Conservation (phyloP, 2,113 vertebrate genomes). For the Phyllopteryx taeniolatus region DNA sequence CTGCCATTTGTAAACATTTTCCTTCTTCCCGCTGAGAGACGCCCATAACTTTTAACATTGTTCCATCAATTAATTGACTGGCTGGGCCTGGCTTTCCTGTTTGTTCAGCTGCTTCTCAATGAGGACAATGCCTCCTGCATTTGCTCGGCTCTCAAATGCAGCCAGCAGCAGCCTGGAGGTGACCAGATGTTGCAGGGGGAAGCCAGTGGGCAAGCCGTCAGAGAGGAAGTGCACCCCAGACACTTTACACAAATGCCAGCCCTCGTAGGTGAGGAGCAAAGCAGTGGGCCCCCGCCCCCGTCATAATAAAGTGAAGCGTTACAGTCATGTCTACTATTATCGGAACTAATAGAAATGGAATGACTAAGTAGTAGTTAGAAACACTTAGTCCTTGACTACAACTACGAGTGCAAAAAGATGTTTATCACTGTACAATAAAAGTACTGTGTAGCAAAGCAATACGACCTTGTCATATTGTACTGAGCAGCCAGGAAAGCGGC, state of each 20-base stretch:
- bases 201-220: conserved; percentile 15
- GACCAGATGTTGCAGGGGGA: conserved; percentile 51
- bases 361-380: too few species aligned
- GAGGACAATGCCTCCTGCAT: conserved; percentile 54
- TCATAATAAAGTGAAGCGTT: conserved; percentile 25
- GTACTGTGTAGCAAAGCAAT: too few species aligned
- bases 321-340: background rate
- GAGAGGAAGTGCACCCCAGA: conserved; percentile 51
- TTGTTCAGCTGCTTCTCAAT: conserved; percentile 68
- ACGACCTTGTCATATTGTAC: too few species aligned
- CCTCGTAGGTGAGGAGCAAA: conserved; percentile 52
- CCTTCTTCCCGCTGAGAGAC: conserved; percentile 45
- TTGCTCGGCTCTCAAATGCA: conserved; percentile 40
- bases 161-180: conserved; percentile 36
- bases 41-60: conserved; percentile 55
- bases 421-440: too few species aligned
- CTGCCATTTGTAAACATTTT: conserved; percentile 60
- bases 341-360: too few species aligned
- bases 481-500: too few species aligned
- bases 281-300: conserved; percentile 14
- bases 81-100: conserved; percentile 58
- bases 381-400: too few species aligned
- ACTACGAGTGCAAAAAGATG: too few species aligned
- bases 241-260: conserved; percentile 55
- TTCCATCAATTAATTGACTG: conserved; percentile 65